Evolutionary conservation across 2,113 vertebrate genomes (phyloP).

Genomic region (Leucoraja erinaceus): DNA sequence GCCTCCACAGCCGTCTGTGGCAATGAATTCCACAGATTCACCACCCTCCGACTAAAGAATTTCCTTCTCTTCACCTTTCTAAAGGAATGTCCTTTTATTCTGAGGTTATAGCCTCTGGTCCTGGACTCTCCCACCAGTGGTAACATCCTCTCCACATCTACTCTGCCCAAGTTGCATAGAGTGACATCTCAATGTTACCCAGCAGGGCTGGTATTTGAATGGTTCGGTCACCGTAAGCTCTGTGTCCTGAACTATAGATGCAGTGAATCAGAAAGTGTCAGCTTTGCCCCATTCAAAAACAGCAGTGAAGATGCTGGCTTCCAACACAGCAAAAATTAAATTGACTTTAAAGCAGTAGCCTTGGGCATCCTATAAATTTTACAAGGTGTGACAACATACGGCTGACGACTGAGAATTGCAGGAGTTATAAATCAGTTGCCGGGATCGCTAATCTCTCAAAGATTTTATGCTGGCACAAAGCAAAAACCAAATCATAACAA

Average conservation of each 20-base stretch:
- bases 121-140: too few relatives aligned
- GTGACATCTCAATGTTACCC: neutral
- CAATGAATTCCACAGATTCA: too few relatives aligned
- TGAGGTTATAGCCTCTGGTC: too few relatives aligned
- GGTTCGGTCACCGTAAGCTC: neutral
- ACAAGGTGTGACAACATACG: neutral
- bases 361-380: neutral
- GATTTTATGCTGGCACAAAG: neutral
- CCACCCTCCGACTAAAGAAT: too few relatives aligned
- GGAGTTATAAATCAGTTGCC: neutral
- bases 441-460: neutral
- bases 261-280: neutral
- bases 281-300: neutral
- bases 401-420: neutral
- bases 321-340: neutral
- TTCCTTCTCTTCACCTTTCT: too few relatives aligned
- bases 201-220: too few relatives aligned
- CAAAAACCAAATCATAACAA: neutral
- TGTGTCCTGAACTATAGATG: neutral
- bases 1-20: too few relatives aligned
- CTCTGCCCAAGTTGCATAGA: neutral
- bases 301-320: neutral
- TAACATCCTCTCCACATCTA: too few relatives aligned
- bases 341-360: neutral
- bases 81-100: neutral